These are phyloP conservation scores for Brotula barbata DNA, from an alignment of 2,797 vertebrate species.

Conservation along the genomic window DNA sequence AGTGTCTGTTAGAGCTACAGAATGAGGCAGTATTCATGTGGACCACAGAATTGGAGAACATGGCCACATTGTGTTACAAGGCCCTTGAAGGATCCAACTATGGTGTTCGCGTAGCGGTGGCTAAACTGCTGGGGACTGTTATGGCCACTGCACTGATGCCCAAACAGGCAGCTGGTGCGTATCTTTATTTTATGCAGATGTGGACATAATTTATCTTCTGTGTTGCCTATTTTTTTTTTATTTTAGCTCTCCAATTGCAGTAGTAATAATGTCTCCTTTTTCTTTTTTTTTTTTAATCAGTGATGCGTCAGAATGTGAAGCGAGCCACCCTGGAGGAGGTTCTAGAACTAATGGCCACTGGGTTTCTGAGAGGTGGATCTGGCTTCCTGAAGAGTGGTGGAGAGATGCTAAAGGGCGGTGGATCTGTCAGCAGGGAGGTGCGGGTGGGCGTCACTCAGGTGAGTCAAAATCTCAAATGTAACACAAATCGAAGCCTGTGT, in stretches of 20 bases:
- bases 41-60: slow-evolving; percentile 96
- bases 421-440: slow-evolving; percentile 96
- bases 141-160: slow-evolving; percentile 98
- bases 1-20: slow-evolving; percentile 97
- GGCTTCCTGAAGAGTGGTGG: slow-evolving; percentile 97
- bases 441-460: slow-evolving; percentile 99
- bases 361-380: slow-evolving; percentile 95
- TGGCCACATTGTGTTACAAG: slow-evolving; percentile 96
- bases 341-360: slow-evolving; percentile 95
- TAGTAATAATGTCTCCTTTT: not conserved
- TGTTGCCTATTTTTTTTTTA: not conserved
- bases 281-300: slow-evolving; percentile 61
- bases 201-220: not conserved
- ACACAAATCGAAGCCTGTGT: not conserved
- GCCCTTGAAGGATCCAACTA: slow-evolving; percentile 97
- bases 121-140: slow-evolving; percentile 93
- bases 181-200: not conserved
- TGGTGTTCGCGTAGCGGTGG: slow-evolving; percentile 93
- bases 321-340: slow-evolving; percentile 95
- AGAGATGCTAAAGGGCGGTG: slow-evolving; percentile 98
- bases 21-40: slow-evolving; percentile 99
- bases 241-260: not conserved
- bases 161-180: slow-evolving; percentile 93
- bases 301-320: slow-evolving; percentile 98
- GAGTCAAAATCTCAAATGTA: slow-evolving; percentile 13